Conservation (phyloP, 2,797 vertebrate genomes). For the Sebastiscus tertius region DNA sequence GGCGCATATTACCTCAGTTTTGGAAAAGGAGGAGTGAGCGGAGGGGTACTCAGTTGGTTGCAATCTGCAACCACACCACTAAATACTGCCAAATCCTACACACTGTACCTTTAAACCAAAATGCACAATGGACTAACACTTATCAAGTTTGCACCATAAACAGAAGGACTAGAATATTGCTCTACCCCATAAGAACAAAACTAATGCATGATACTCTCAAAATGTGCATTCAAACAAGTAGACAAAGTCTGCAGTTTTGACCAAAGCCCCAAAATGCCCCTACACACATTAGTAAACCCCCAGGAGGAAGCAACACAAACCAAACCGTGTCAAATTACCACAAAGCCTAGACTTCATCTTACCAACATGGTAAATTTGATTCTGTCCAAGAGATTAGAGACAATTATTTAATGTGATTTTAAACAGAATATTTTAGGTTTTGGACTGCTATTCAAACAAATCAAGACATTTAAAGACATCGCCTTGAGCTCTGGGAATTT, state of each 20-base stretch:
- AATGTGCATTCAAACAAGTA: background rate
- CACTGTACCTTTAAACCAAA: background rate
- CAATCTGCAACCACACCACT: too few relatives aligned
- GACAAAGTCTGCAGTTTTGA: background rate
- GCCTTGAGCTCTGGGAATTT: background rate
- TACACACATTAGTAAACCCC: too few relatives aligned
- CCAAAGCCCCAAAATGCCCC: background rate
- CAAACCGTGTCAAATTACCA: background rate
- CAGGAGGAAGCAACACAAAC: background rate
- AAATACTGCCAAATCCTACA: too few relatives aligned
- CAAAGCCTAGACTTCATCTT: background rate
- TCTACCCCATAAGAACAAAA: background rate
- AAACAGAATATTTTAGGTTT: background rate
- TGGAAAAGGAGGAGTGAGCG: too few relatives aligned
- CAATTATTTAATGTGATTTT: background rate
- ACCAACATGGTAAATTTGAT: background rate
- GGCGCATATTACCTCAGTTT: too few relatives aligned
- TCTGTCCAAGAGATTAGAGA: background rate
- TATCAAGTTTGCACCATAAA: background rate
- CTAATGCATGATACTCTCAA: background rate
- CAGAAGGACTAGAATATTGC: background rate
- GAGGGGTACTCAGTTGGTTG: too few relatives aligned
- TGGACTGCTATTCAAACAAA: background rate
- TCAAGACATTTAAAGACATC: background rate
- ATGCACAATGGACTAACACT: background rate